Conservation (phyloP, 30 jellyfish, hydroid and myxozoan genomes). For the Clytia hemisphaerica region DNA sequence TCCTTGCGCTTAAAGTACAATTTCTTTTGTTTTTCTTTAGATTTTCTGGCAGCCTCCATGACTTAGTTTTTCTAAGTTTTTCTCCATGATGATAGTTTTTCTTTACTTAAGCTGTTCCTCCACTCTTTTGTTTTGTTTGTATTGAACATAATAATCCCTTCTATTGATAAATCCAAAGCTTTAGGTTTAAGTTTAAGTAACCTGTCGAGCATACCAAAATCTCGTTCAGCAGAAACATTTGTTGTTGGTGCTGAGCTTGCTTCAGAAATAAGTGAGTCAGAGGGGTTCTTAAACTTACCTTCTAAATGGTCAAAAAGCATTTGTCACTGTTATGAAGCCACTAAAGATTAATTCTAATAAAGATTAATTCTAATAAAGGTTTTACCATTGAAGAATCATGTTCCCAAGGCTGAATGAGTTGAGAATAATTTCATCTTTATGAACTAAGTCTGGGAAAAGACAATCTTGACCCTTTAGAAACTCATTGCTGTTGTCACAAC, state of each 20-base stretch:
- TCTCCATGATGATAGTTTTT: constrained; percentile 4
- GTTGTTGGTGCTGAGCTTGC: constrained; percentile 18
- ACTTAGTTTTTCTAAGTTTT: background rate
- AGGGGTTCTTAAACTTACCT: constrained; percentile 22
- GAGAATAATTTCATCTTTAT: no score
- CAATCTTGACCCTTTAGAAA: no score
- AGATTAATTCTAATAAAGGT: no score
- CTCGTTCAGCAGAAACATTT: constrained; percentile 34
- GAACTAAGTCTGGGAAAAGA: no score
- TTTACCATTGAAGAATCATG: no score
- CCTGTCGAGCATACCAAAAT: constrained; percentile 34
- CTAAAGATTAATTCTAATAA: constrained; percentile 19
- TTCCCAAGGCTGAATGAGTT: no score
- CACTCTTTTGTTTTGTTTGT: no score
- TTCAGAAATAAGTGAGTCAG: background rate
- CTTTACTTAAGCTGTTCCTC: constrained; percentile 4
- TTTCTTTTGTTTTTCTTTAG: constrained; percentile 16
- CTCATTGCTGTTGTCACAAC: no score
- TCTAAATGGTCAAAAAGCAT: constrained; percentile 33
- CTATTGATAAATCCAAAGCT: constrained; percentile 30
- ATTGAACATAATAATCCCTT: no score
- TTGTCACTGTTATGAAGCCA: constrained; percentile 23
- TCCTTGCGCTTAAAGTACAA: background rate
- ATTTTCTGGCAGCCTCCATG: constrained; percentile 23
- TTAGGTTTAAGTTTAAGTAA: constrained; percentile 7